phyloP scores from a whole-genome alignment of 2,113 vertebrate species.

The Globicephala melas region DNA sequence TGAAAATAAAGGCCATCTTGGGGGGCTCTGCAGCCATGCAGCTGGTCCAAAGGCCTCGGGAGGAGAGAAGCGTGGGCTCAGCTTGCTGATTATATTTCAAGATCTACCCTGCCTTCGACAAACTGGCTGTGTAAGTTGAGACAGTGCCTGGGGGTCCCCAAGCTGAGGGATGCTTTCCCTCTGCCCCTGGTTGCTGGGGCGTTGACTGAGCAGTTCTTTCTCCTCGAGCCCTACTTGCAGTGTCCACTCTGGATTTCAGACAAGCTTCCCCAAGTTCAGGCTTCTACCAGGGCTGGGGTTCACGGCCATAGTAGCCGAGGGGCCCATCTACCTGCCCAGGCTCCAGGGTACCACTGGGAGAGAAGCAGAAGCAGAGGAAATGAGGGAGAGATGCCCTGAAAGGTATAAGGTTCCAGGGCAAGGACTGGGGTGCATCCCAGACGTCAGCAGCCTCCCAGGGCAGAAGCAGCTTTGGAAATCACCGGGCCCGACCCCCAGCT shows the following conservation, averaged over 20 bases:
- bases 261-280: background rate
- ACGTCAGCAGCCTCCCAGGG: background rate
- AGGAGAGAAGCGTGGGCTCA: background rate
- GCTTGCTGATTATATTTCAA: conserved; percentile 50
- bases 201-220: background rate
- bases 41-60: background rate
- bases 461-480: background rate
- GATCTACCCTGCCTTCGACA: background rate
- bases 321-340: background rate
- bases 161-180: background rate
- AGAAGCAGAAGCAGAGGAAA: background rate
- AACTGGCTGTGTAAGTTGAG: background rate
- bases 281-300: background rate
- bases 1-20: background rate
- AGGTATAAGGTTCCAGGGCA: background rate
- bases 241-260: background rate
- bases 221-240: fast-evolving
- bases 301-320: background rate
- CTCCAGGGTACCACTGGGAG: background rate
- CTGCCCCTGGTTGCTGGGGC: background rate
- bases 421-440: background rate
- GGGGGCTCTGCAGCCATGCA: background rate
- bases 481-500: background rate
- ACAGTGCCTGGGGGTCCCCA: background rate
- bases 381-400: background rate